Evolutionary conservation across 2,888 invertebrate genomes (phyloP).

Genomic region (Orthosia cruda): DNA sequence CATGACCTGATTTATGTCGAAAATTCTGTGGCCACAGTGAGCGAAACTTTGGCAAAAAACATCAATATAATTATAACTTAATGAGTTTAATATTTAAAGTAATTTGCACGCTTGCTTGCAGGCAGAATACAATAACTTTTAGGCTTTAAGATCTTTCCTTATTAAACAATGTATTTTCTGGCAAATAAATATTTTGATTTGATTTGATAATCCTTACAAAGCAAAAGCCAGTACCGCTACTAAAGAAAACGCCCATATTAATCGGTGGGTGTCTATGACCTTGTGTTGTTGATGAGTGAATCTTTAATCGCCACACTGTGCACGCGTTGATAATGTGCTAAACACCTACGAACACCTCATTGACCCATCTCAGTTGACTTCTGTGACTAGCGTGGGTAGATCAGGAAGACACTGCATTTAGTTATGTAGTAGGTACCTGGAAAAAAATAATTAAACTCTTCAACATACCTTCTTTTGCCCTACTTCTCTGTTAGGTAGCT

Average conservation of each 20-base stretch:
- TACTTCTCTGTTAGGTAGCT: too few species aligned
- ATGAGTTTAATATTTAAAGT: too few species aligned
- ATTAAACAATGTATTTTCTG: too few species aligned
- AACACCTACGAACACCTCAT: constrained; percentile 47
- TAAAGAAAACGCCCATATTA: background rate
- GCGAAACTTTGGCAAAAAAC: too few species aligned
- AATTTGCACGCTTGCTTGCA: too few species aligned
- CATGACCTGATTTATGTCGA: too few species aligned
- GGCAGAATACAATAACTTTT: too few species aligned
- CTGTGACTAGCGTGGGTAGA: constrained; percentile 39
- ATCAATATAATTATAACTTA: background rate
- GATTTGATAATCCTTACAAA: background rate
- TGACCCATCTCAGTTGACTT: constrained; percentile 58
- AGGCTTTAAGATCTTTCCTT: too few species aligned
- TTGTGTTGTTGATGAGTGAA: constrained; percentile 32
- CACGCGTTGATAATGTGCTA: constrained; percentile 35
- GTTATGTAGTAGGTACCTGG: background rate
- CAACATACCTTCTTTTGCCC: too few species aligned
- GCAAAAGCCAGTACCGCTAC: background rate
- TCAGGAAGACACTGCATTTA: background rate
- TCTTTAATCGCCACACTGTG: constrained; percentile 22
- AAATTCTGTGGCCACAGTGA: too few species aligned
- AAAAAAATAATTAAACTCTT: too few species aligned
- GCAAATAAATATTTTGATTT: too few species aligned
- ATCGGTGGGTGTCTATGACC: constrained; percentile 29